Evolutionary conservation across 2,797 vertebrate genomes (phyloP).

Genomic region (Sebastes wilsoni): DNA sequence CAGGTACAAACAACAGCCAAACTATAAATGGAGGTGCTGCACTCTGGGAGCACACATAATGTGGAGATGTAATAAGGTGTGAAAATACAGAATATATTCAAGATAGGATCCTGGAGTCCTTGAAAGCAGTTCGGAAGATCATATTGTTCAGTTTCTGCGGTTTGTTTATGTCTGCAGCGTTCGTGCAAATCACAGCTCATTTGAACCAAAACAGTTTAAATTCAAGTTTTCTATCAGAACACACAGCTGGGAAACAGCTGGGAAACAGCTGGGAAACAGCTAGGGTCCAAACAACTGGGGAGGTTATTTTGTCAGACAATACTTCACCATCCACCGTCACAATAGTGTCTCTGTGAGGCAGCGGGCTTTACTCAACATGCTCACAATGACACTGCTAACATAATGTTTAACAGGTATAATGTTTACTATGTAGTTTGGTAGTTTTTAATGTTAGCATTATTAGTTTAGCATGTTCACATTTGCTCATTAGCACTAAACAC

Average conservation of each 20-base stretch:
- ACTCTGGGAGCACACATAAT: neutral
- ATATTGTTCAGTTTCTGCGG: neutral
- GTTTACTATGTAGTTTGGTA: neutral
- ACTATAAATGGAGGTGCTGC: slow-evolving; percentile 29
- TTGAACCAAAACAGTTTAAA: too few species aligned
- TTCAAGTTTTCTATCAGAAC: too few species aligned
- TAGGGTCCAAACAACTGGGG: neutral
- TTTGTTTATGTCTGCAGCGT: neutral
- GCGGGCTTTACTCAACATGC: neutral
- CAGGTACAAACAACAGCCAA: neutral
- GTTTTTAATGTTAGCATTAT: neutral
- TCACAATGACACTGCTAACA: neutral
- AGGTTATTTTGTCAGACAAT: neutral
- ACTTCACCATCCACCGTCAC: neutral
- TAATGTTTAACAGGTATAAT: neutral
- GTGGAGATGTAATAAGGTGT: slow-evolving; percentile 29
- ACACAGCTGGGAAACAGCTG: too few species aligned
- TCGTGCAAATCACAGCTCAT: too few species aligned
- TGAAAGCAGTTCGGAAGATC: slow-evolving; percentile 3
- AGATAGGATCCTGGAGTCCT: neutral
- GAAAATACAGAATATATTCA: slow-evolving; percentile 8
- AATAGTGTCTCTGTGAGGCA: neutral
- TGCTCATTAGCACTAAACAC: neutral
- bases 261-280: too few species aligned
- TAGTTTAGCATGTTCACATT: neutral